A percentile compares a stretch with the other conserved stretches of the same genome.
Conservation (phyloP, 1,140 invertebrate species). For the Hypothenemus hampei region DNA sequence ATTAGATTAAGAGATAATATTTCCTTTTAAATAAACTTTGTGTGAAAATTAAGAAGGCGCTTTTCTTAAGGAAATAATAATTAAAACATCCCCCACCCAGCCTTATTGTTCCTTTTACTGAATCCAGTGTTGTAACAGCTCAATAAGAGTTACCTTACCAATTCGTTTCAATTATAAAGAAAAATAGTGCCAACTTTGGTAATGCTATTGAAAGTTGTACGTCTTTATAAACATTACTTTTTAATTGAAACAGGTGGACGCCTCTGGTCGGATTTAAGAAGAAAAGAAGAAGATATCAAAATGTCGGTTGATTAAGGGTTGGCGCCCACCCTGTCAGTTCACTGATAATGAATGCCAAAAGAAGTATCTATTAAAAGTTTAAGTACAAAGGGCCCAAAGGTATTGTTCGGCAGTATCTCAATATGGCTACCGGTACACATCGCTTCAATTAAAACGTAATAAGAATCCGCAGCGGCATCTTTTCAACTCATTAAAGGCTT, state of each 20-base stretch:
- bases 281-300: slow-evolving; percentile 38
- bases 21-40: slow-evolving; percentile 32
- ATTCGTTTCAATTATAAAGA: too few relatives aligned
- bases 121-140: too few relatives aligned
- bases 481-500: slow-evolving; percentile 42
- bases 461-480: slow-evolving; percentile 38
- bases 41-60: slow-evolving; percentile 32
- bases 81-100: slow-evolving; percentile 32
- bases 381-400: slow-evolving; percentile 40
- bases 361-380: slow-evolving; percentile 47
- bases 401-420: slow-evolving; percentile 41
- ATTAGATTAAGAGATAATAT: slow-evolving; percentile 32
- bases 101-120: slow-evolving; percentile 38
- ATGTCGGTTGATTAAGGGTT: slow-evolving; percentile 42
- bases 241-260: too few relatives aligned
- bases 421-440: slow-evolving; percentile 41
- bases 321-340: slow-evolving; percentile 17
- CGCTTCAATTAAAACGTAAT: slow-evolving; percentile 47
- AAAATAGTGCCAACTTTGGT: too few relatives aligned
- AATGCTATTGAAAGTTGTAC: too few relatives aligned
- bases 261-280: too few relatives aligned
- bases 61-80: slow-evolving; percentile 35
- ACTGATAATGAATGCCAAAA: slow-evolving; percentile 46
- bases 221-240: too few relatives aligned
- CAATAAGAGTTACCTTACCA: too few relatives aligned